phyloP scores from a whole-genome alignment of 2,888 invertebrate genomes.

The Nebria salina region DNA sequence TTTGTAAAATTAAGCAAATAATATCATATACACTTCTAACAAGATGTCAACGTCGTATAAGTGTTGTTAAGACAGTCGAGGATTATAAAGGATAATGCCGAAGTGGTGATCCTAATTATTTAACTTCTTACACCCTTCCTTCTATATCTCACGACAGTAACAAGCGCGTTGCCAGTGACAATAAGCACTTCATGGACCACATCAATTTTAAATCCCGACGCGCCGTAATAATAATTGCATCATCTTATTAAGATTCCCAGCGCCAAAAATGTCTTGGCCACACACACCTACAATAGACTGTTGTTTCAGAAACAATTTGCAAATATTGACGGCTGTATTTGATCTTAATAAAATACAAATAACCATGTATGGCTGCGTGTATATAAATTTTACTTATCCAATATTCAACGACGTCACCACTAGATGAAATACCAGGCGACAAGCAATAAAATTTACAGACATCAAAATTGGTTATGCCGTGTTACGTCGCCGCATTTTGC shows the following conservation, averaged over 20 bases:
- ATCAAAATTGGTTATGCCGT: constrained; percentile 39
- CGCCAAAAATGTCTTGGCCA: too few species aligned
- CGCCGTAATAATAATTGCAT: too few species aligned
- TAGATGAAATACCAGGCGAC: constrained; percentile 19
- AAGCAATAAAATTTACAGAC: constrained; percentile 42
- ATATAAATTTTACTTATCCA: constrained; percentile 41
- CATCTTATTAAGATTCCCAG: too few species aligned
- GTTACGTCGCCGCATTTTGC: background rate
- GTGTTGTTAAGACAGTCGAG: background rate
- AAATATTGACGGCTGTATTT: background rate
- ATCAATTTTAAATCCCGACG: too few species aligned
- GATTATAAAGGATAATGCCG: background rate
- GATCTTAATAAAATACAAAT: background rate
- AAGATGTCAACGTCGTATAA: background rate
- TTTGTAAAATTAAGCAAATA: too few species aligned
- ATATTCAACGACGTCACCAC: constrained; percentile 27
- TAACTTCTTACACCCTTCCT: background rate
- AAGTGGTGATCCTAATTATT: constrained; percentile 1
- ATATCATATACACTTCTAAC: background rate
- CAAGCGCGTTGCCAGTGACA: too few species aligned
- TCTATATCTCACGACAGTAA: background rate
- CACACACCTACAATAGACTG: too few species aligned
- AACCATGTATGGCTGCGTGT: background rate
- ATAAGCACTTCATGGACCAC: too few species aligned
- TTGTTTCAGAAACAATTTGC: background rate